Base-by-base conservation (phyloP, 2,888 invertebrate genomes). In the Parnassius smintheus region DNA sequence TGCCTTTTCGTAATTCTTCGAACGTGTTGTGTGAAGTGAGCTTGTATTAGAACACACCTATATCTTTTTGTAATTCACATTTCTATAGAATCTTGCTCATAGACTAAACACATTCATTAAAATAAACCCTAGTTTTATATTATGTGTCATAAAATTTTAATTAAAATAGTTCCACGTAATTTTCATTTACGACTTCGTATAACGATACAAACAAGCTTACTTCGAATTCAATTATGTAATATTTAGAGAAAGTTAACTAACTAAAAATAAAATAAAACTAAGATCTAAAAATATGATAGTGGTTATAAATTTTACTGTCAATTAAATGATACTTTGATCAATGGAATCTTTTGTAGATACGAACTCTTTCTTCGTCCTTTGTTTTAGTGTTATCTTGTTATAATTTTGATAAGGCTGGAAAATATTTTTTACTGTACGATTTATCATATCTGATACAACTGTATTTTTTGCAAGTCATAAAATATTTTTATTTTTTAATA, bases 391-490 rank as follows among this genome's bases (percentile, higher is more conserved):
- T 61, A 55, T 50, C 61, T 62, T 61, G n/a, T 44, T 51, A 51
- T 51, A 61, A 10, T 55, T 61, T 51, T 61, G 10, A 42, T 18
- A 66, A 64, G 69, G 69, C 69, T 69, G 68, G 69, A 59, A 45
- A 35, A 58, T 53, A 18, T 48, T 44, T n/a, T 51, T 53, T 57
- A 54, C 50, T 59, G 2, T 54, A 49, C 2, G n/a, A 42, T 46
- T 3, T 48, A 35, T 49, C 2, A 46, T 18, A 3, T 0, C 22
- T 44, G 54, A 44, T 51, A 12, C 9, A 48, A 22, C 44, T 59
- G 42, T n/a, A 7, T 0, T 35, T 2, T 35, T 35, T 35, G 35
- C 35, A 7, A 35, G 35, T 35, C 35, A 35, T 35, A 35, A 35
- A 35, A 35, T 35, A 4, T 35, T 35, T 35, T 35, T 35, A 35